These are phyloP conservation scores for Drosophila putrida DNA, from an alignment of 2,888 invertebrate species.

Conservation along the genomic window DNA sequence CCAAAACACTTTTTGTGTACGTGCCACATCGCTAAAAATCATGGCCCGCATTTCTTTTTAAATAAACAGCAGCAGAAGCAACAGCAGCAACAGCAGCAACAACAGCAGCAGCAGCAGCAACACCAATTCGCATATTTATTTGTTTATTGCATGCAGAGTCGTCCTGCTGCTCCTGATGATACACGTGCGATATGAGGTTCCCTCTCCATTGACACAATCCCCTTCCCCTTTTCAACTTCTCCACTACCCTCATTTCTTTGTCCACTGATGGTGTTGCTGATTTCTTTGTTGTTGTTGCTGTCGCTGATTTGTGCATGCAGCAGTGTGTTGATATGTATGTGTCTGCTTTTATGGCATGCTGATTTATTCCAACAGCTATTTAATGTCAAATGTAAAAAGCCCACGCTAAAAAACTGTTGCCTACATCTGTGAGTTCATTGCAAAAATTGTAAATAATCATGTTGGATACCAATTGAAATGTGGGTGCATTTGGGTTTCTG, in stretches of 20 bases:
- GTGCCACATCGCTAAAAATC: slow-evolving; percentile 78
- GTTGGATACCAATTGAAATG: slow-evolving; percentile 52
- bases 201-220: background rate
- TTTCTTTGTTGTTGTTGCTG: slow-evolving; percentile 26
- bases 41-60: slow-evolving; percentile 75
- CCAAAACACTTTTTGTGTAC: slow-evolving; percentile 58
- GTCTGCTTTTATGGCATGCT: slow-evolving; percentile 51
- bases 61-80: slow-evolving; percentile 65
- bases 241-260: background rate
- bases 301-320: slow-evolving; percentile 15
- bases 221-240: background rate
- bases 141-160: slow-evolving; percentile 71
- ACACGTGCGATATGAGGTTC: slow-evolving; percentile 54
- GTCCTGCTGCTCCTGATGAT: slow-evolving; percentile 39
- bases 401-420: slow-evolving; percentile 53
- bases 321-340: slow-evolving; percentile 8
- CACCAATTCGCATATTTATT: slow-evolving; percentile 71
- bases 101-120: slow-evolving; percentile 51
- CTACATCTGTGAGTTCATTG: slow-evolving; percentile 57
- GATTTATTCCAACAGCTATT: slow-evolving; percentile 77
- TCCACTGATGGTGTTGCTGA: slow-evolving; percentile 58
- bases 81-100: slow-evolving; percentile 49
- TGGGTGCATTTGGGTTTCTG: slow-evolving; percentile 45
- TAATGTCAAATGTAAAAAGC: slow-evolving; percentile 62
- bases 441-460: slow-evolving; percentile 14